Evolutionary conservation across 2,797 vertebrate genomes (phyloP), one percentile per base, ranked within the genome.

Genomic region (Phaenicophaeus curvirostris): DNA sequence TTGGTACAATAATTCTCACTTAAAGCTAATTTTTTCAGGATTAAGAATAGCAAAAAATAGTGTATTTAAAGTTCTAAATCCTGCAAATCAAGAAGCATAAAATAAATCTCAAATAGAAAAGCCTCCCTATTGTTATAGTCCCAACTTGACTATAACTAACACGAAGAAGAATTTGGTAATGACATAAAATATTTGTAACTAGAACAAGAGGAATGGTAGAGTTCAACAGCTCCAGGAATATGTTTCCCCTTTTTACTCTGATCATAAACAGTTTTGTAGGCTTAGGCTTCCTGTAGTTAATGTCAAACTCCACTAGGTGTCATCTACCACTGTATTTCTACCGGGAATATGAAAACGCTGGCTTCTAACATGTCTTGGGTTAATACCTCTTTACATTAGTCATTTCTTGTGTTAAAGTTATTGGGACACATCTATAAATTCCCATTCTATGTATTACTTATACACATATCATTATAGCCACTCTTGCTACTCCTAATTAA

Each of bases 261-360:
- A 8, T 14, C 21, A 67, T 16, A 15, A 54, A 20, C 15, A 37
- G 31, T 21, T 59, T 58, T 39, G 30, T 12, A 65, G 28, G 18
- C 30, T 75, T 14, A 37, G 9, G 25, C 4, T 54, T 16, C 31
- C 59, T 89, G 93, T 4, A 90, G 50, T 95, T 95, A 46, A 75
- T 5, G 21, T 10, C 27, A 37, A 55, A 41, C 37, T 31, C 94
- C 95, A 96, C 87, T 90, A 96, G 95, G 87, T 96, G 95, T 94
- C 91, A 62, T 28, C 75, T 92, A 88, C 55, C 37, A 15, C 95
- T 96, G 67, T 31, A 44, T 91, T 97, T 94, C 89, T 87, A 61
- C 55, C 28, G 50, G 41, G 59, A 75, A 25, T 53, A 78, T 5
- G 31, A 33, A 55, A 80, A n/a, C 0, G 1, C 24, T 18, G 53